These are phyloP conservation scores for Galerucella pusilla DNA, from an alignment of 2,888 invertebrate species.

Conservation along the genomic window DNA sequence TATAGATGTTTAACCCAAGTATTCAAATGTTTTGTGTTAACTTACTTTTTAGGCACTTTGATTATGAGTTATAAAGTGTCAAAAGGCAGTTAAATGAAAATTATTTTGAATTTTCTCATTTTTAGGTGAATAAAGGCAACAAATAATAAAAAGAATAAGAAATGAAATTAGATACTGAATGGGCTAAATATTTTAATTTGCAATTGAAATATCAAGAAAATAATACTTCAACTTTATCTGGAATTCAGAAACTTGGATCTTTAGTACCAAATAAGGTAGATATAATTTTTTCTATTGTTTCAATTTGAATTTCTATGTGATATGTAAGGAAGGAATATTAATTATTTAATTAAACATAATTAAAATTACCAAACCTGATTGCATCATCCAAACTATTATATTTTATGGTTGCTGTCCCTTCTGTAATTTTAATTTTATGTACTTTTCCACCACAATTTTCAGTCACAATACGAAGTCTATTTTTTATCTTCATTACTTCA, in stretches of 20 bases:
- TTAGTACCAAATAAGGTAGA: not conserved
- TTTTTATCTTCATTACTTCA: conserved; percentile 69
- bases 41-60: too few relatives aligned
- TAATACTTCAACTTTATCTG: not conserved
- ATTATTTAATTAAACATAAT: not conserved
- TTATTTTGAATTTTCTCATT: not conserved
- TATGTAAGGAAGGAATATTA: not conserved
- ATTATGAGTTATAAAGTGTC: too few relatives aligned
- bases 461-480: conserved; percentile 75
- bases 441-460: conserved; percentile 87
- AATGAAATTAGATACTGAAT: not conserved
- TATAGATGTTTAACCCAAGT: too few relatives aligned
- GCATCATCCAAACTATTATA: conserved; percentile 80
- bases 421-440: conserved; percentile 67
- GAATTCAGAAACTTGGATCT: not conserved
- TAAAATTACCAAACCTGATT: conserved; percentile 68
- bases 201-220: not conserved
- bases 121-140: not conserved
- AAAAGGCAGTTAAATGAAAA: too few relatives aligned
- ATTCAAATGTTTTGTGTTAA: too few relatives aligned
- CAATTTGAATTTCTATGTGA: not conserved
- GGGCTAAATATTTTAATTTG: not conserved
- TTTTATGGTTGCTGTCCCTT: conserved; percentile 74
- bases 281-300: not conserved
- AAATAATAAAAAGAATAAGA: not conserved